Evolutionary conservation across 2,797 vertebrate species (phyloP).

Genomic region (Gouania willdenowi): DNA sequence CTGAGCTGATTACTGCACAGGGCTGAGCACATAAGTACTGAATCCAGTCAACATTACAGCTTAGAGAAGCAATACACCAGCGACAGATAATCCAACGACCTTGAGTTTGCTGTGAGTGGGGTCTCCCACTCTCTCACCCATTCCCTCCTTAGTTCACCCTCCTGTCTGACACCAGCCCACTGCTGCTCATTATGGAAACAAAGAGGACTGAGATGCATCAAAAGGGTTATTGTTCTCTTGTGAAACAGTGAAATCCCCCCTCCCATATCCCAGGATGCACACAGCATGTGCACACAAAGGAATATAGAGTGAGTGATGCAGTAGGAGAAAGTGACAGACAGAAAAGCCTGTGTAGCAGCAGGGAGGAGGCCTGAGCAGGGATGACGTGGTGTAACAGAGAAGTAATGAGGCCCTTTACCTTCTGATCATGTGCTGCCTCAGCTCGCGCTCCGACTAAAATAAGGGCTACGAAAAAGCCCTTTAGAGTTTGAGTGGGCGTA

Average conservation of each 20-base stretch:
- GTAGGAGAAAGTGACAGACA: conserved; percentile 66
- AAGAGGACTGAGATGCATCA: conserved; percentile 64
- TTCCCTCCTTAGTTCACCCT: conserved; percentile 40
- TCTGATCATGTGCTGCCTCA: conserved; percentile 26
- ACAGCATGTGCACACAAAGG: conserved; percentile 40
- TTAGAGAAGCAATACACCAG: conserved; percentile 34
- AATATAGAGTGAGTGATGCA: conserved; percentile 37
- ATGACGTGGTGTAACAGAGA: conserved; percentile 26
- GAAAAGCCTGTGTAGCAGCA: conserved; percentile 57
- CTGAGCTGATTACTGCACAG: conserved; percentile 45
- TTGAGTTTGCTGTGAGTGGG: conserved; percentile 13
- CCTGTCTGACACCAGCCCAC: conserved; percentile 46
- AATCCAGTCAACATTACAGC: conserved; percentile 24
- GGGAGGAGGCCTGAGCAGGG: conserved; percentile 46
- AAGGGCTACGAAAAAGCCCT: background rate
- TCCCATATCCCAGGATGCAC: conserved; percentile 35
- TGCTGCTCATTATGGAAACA: conserved; percentile 63
- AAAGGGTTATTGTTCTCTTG: conserved; percentile 69
- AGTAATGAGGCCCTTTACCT: conserved; percentile 29
- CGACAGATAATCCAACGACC: conserved; percentile 42
- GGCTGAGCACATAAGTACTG: conserved; percentile 42
- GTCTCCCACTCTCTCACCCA: conserved; percentile 16
- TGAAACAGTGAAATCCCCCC: conserved; percentile 56
- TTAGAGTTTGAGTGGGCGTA: conserved; percentile 3
- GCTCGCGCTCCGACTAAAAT: conserved; percentile 17